Evolutionary conservation across 2,113 vertebrate genomes (phyloP), one percentile per base, ranked within the genome.

Genomic region (Globicephala melas): DNA sequence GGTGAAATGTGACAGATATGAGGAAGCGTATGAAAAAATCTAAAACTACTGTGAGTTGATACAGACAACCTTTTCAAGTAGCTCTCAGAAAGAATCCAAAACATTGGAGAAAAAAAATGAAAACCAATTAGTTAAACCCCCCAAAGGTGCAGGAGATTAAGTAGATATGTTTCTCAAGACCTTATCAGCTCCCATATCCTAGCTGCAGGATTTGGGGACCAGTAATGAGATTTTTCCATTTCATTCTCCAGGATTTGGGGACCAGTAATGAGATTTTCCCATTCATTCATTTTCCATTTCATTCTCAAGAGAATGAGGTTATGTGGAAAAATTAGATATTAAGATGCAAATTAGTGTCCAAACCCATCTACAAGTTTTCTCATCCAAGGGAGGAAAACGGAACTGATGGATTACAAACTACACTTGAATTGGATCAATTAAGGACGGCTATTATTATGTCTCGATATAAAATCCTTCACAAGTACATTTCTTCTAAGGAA

Each of bases 151-250:
- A 88, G 6, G 60, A 84, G 63, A 87, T 71, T 80, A 94, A 60
- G 65, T 1, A 63, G 41, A 76, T 87, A 77, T 88, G 18, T 62
- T 85, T 93, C 33, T 67, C 13, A 8, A 47, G 36, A 31, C 31
- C 10, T 74, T 96, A 86, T 58, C 50, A 58, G 62, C 44, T 81
- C 9, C 15, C 68, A 23, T 70, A 82, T 47, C 31, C 82, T 23
- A 87, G 47, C 38, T 96, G 25, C 31, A 70, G 58, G 70, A 93
- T 25, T 76, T 25, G 36, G 58, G n/a, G 11, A 47, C 2, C 15
- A 26, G 58, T 95, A 96, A 92, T 90, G 60, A 95, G 67, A 87
- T 95, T 93, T 97, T 97, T 55, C 77, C 53, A 79, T 95, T 95
- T 96, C 14, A 76, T 33, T 53, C 50, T 53, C 15, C n/a, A 76